These are phyloP conservation scores for Hydrolagus colliei DNA, from an alignment of 2,797 vertebrate species.

Conservation along the genomic window DNA sequence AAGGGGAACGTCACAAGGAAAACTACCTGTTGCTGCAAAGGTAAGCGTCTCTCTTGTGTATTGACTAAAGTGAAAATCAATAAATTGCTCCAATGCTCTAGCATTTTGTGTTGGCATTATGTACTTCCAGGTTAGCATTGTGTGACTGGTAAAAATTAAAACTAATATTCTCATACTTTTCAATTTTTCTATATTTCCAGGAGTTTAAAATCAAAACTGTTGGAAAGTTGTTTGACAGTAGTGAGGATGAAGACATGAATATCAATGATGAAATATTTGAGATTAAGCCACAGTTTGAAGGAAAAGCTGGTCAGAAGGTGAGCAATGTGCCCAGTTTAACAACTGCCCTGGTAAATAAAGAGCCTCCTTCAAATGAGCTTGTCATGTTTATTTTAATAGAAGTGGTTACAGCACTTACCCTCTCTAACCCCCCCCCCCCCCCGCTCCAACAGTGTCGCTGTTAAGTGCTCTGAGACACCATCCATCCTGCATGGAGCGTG, in stretches of 20 bases:
- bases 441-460: too few relatives aligned
- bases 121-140: background rate
- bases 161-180: background rate
- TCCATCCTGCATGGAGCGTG: too few relatives aligned
- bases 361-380: background rate
- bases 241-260: constrained; percentile 60
- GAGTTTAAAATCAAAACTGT: constrained; percentile 40
- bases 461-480: too few relatives aligned
- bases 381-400: background rate
- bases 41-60: background rate
- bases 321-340: constrained; percentile 32
- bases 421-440: too few relatives aligned
- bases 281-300: constrained; percentile 87
- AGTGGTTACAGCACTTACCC: too few relatives aligned
- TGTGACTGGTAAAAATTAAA: background rate
- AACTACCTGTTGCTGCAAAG: background rate
- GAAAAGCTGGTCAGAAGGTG: constrained; percentile 83
- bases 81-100: background rate
- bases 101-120: background rate
- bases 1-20: background rate
- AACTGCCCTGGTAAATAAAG: background rate
- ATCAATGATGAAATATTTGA: constrained; percentile 59
- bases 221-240: constrained; percentile 69
- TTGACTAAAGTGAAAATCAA: too few relatives aligned
- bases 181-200: constrained; percentile 36